These are phyloP conservation scores for Pelmatolapia mariae DNA, from an alignment of 2,113 vertebrate species.

Conservation along the genomic window DNA sequence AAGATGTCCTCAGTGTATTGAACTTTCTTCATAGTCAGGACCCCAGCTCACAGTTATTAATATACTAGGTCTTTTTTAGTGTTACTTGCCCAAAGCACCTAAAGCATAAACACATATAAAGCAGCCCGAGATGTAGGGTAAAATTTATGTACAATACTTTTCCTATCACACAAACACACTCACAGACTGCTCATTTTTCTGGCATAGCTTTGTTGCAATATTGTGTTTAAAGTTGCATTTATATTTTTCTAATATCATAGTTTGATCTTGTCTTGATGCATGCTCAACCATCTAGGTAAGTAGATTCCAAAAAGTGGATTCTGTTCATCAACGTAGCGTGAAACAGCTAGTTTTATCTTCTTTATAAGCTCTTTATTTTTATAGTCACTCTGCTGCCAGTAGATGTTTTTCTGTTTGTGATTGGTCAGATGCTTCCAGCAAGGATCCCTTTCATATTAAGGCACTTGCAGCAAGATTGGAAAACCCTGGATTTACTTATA, in stretches of 20 bases:
- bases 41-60: neutral
- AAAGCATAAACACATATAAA: neutral
- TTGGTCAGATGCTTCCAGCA: neutral
- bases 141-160: neutral
- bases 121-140: accelerated
- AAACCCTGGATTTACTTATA: accelerated
- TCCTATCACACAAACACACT: neutral
- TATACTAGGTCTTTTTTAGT: neutral
- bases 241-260: neutral
- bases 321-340: accelerated
- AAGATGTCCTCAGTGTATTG: neutral
- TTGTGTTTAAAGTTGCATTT: neutral
- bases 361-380: neutral
- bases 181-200: neutral
- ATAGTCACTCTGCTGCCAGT: neutral
- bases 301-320: neutral
- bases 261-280: neutral
- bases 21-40: neutral
- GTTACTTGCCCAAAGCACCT: neutral
- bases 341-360: neutral
- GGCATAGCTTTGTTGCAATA: neutral
- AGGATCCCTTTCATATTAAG: neutral
- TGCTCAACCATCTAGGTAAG: neutral
- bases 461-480: neutral
- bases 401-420: neutral